phyloP scores from a whole-genome alignment of 2,888 invertebrate genomes.

The Meliscaeva auricollis region DNA sequence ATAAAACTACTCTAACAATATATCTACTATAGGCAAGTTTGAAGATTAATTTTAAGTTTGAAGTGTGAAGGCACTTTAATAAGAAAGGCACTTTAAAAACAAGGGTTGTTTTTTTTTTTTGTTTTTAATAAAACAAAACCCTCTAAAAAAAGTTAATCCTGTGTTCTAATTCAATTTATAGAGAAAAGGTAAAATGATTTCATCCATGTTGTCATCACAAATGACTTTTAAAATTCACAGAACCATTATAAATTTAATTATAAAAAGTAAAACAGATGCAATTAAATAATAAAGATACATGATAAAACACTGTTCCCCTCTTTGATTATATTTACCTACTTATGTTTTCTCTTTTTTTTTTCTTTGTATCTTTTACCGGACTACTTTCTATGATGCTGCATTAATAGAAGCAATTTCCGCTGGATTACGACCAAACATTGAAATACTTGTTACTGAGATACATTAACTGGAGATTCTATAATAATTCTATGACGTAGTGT shows the following conservation, averaged over 20 bases:
- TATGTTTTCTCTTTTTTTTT: conserved; percentile 60
- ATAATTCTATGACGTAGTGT: conserved; percentile 63
- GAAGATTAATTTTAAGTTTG: background rate
- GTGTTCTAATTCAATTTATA: conserved; percentile 22
- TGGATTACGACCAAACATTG: conserved; percentile 48
- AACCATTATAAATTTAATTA: conserved; percentile 8
- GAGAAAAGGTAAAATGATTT: conserved; percentile 14
- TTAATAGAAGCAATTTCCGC: conserved; percentile 44
- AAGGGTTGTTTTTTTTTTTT: background rate
- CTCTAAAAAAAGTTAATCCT: background rate
- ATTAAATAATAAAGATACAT: conserved; percentile 8
- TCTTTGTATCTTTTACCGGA: conserved; percentile 46
- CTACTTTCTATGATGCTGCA: conserved; percentile 69
- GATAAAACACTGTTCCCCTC: conserved; percentile 47
- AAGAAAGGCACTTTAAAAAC: background rate
- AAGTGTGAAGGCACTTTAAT: background rate
- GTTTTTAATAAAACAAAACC: background rate
- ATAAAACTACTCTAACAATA: background rate
- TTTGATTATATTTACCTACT: conserved; percentile 41
- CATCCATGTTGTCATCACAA: conserved; percentile 27
- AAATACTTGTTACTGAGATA: conserved; percentile 39
- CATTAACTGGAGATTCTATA: conserved; percentile 8
- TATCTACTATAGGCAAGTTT: too few relatives aligned
- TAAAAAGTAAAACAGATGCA: conserved; percentile 39
- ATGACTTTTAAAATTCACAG: conserved; percentile 44